These are phyloP conservation scores for Alosa sapidissima DNA, from an alignment of 2,797 vertebrate species.

Conservation along the genomic window DNA sequence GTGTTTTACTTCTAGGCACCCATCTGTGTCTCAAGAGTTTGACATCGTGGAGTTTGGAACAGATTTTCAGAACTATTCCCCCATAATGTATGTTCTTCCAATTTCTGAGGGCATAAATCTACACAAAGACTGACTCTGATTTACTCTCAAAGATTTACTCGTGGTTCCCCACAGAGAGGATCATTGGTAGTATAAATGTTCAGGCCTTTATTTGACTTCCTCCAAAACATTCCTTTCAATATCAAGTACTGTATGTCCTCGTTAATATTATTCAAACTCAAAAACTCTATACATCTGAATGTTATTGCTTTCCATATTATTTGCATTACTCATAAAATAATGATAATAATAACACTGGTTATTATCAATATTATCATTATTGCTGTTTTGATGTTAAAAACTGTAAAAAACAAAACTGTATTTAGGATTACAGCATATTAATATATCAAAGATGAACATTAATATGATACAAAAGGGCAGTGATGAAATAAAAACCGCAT, in stretches of 20 bases:
- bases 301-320: too few relatives aligned
- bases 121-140: not conserved
- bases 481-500: not conserved
- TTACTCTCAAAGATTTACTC: too few relatives aligned
- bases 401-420: not conserved
- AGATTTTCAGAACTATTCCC: constrained; percentile 57
- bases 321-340: too few relatives aligned
- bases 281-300: too few relatives aligned
- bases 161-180: constrained; percentile 56
- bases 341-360: not conserved
- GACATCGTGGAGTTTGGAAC: constrained; percentile 59
- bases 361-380: not conserved
- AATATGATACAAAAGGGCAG: not conserved
- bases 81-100: constrained; percentile 57
- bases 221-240: not conserved
- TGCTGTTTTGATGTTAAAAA: not conserved
- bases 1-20: constrained; percentile 65
- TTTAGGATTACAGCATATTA: not conserved
- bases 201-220: not conserved
- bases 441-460: not conserved
- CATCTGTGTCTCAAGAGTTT: constrained; percentile 65
- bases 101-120: constrained; percentile 54
- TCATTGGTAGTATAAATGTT: constrained; percentile 37
- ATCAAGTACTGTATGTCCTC: not conserved
- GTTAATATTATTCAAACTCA: not conserved